Evolutionary conservation across 2,888 invertebrate genomes (phyloP).

Genomic region (Bruchidius siliquastri): DNA sequence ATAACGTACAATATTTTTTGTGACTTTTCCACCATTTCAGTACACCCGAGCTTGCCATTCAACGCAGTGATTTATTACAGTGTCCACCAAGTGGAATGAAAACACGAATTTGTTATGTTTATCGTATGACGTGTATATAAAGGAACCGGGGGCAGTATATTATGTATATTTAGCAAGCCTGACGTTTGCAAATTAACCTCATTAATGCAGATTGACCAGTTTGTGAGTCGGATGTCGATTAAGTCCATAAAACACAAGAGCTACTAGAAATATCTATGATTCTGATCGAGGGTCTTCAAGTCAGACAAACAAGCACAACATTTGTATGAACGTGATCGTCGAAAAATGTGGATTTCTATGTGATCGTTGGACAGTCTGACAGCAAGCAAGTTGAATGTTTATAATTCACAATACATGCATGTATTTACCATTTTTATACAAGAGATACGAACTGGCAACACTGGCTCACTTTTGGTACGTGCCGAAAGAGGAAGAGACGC

Average conservation of each 20-base stretch:
- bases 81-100: background rate
- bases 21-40: background rate
- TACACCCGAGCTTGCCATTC: background rate
- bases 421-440: no score
- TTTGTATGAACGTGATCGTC: no score
- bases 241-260: background rate
- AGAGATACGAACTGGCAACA: no score
- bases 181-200: background rate
- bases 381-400: no score
- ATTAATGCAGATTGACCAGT: background rate
- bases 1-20: background rate
- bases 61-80: background rate
- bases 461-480: no score
- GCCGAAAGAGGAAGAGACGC: no score
- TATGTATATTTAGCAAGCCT: background rate
- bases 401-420: no score
- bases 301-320: no score
- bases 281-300: no score
- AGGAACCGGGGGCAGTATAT: background rate
- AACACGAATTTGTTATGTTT: background rate
- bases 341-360: no score
- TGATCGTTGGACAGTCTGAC: no score
- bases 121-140: background rate
- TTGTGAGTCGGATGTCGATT: background rate
- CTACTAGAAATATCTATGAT: no score